Evolutionary conservation across 2,888 invertebrate species (phyloP).

Genomic region (Maniola hyperantus): DNA sequence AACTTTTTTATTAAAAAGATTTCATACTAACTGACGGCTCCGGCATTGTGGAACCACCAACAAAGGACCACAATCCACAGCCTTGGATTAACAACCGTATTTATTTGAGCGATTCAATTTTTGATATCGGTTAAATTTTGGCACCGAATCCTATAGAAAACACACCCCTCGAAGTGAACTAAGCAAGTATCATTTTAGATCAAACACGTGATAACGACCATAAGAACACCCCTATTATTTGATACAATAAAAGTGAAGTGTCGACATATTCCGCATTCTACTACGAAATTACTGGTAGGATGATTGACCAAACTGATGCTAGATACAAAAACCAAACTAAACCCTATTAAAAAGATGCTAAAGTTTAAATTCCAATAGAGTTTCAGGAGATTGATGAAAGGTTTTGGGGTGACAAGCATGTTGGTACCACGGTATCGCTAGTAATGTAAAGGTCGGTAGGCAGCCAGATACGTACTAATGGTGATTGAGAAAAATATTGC

Average conservation of each 20-base stretch:
- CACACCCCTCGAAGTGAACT: conserved; percentile 57
- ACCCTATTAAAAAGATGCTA: conserved; percentile 37
- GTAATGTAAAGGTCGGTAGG: conserved; percentile 72
- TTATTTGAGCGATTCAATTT: conserved; percentile 50
- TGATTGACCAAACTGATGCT: conserved; percentile 53
- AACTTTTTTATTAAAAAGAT: conserved; percentile 30
- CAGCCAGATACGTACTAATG: conserved; percentile 79
- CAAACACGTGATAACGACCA: conserved; percentile 82
- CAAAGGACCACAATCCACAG: conserved; percentile 45
- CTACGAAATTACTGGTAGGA: conserved; percentile 60
- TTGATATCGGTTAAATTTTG: conserved; percentile 52
- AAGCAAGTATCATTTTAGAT: conserved; percentile 81
- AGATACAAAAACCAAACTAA: conserved; percentile 38
- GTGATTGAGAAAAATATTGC: conserved; percentile 82
- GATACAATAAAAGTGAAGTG: conserved; percentile 83
- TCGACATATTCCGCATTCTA: conserved; percentile 81
- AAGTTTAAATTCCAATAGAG: conserved; percentile 43
- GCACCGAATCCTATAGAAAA: conserved; percentile 56
- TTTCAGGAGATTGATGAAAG: conserved; percentile 51
- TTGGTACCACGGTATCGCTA: conserved; percentile 57
- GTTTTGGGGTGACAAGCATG: conserved; percentile 58
- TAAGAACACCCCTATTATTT: conserved; percentile 83
- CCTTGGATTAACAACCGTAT: conserved; percentile 49
- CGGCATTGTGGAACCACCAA: conserved; percentile 47
- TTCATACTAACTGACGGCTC: conserved; percentile 23